Percentiles rank a stretch among this genome's conserved stretches.
Conservation (phyloP, 2,113 vertebrate genomes). For the Speoplatyrhinus poulsoni region DNA sequence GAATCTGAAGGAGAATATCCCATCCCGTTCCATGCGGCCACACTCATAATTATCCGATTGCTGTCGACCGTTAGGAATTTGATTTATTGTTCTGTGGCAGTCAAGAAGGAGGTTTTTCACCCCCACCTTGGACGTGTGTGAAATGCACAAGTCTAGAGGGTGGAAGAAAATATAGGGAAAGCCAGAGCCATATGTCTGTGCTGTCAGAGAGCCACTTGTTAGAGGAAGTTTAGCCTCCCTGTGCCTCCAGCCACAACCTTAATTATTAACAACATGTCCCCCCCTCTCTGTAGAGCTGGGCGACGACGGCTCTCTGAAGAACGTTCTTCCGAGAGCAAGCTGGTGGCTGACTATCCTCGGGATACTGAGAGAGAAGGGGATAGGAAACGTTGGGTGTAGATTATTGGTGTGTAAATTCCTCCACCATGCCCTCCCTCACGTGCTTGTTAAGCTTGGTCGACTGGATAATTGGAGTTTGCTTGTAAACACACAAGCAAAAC, state of each 20-base stretch:
- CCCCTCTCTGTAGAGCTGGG: conserved; percentile 58
- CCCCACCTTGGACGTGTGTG: conserved; percentile 62
- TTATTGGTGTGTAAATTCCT: conserved; percentile 20
- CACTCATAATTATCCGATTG: conserved; percentile 72
- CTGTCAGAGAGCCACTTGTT: conserved; percentile 77
- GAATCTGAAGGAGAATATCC: conserved; percentile 65
- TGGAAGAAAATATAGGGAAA: conserved; percentile 55
- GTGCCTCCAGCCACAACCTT: conserved; percentile 74
- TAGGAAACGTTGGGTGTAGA: conserved; percentile 4
- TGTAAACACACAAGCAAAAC: conserved; percentile 36
- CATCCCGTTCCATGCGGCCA: conserved; percentile 45
- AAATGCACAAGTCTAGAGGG: conserved; percentile 66
- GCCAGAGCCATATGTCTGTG: conserved; percentile 70
- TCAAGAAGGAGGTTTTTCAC: conserved; percentile 61
- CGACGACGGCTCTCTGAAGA: conserved; percentile 59
- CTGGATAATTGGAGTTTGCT: conserved; percentile 31
- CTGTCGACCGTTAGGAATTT: conserved; percentile 69
- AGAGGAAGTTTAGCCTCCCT: conserved; percentile 78
- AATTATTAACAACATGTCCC: conserved; percentile 77
- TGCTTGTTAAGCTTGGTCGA: conserved; percentile 1
- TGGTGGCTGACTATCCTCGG: conserved; percentile 38
- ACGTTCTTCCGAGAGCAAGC: conserved; percentile 50
- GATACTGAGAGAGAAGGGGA: conserved; percentile 27
- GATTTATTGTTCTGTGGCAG: conserved; percentile 76
- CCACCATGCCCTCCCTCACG: not conserved